phyloP scores from a whole-genome alignment of 1,140 invertebrate species.

The Drosophila burlai region DNA sequence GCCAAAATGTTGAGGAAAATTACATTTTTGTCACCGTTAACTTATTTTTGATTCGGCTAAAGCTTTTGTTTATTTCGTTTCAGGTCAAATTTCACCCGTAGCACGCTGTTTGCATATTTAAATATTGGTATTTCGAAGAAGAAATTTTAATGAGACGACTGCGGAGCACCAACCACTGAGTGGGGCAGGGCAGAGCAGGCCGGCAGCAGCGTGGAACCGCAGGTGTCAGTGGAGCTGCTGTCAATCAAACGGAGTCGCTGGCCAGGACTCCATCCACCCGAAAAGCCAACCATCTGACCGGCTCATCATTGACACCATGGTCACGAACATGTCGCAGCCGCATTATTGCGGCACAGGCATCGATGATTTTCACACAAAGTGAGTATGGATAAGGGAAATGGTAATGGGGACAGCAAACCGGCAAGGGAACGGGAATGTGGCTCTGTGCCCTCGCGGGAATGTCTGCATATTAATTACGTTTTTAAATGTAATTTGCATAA shows the following conservation, averaged over 20 bases:
- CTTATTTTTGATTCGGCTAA: constrained; percentile 15
- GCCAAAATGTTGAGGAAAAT: constrained; percentile 2
- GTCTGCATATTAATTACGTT: constrained; percentile 77
- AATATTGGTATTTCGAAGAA: constrained; percentile 31
- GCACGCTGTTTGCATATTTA: constrained; percentile 56
- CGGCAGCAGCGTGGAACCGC: constrained; percentile 8
- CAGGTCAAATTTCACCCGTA: constrained; percentile 29
- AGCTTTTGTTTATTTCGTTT: constrained; percentile 50
- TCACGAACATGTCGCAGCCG: constrained; percentile 80
- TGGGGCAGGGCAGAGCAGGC: constrained; percentile 8
- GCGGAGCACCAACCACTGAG: constrained; percentile 18
- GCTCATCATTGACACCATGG: constrained; percentile 73
- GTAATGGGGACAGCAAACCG: neutral
- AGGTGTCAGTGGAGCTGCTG: constrained; percentile 16
- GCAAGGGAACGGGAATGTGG: neutral
- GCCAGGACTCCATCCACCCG: constrained; percentile 14
- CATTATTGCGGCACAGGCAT: constrained; percentile 80
- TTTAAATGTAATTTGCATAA: constrained; percentile 77
- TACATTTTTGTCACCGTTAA: constrained; percentile 10
- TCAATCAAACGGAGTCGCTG: constrained; percentile 27
- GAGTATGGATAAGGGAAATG: constrained; percentile 27
- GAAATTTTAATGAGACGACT: constrained; percentile 70
- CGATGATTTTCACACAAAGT: constrained; percentile 84
- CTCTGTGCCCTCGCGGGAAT: neutral
- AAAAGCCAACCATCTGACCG: constrained; percentile 25